Evolutionary conservation across 2,113 vertebrate species (phyloP).

Genomic region (Ochotona princeps): DNA sequence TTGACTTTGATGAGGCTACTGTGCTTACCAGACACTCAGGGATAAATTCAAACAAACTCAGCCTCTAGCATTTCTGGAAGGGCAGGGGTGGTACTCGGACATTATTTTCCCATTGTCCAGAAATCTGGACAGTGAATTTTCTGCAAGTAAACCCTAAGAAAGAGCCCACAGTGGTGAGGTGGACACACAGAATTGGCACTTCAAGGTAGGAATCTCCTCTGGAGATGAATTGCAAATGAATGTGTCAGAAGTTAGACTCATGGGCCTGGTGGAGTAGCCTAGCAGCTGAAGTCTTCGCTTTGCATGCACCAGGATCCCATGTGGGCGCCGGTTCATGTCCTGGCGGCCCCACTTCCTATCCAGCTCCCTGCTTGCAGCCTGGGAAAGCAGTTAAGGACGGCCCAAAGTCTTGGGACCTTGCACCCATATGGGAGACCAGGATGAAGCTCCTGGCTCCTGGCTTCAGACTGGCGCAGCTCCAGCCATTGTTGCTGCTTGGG

Average conservation of each 20-base stretch:
- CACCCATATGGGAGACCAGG: no score
- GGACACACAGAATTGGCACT: neutral
- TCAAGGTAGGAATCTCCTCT: neutral
- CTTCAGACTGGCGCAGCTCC: no score
- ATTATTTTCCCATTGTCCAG: neutral
- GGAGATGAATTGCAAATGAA: neutral
- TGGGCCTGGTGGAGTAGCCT: neutral
- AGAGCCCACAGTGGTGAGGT: neutral
- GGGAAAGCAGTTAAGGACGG: no score
- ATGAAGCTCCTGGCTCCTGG: no score
- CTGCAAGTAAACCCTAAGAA: neutral
- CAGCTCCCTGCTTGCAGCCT: no score
- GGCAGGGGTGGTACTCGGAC: neutral
- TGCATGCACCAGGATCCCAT: no score
- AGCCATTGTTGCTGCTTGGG: no score
- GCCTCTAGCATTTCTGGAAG: neutral
- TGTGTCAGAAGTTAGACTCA: neutral
- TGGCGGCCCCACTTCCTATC: no score
- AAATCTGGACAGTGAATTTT: neutral
- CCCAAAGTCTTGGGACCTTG: no score
- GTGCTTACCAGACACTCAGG: neutral
- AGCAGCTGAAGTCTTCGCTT: neutral
- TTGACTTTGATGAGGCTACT: no score
- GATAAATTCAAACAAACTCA: neutral
- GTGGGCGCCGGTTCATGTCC: no score